Evolutionary conservation across 2,888 invertebrate genomes (phyloP), one percentile per base, ranked within the genome.

Genomic region (Endomychus coccineus): DNA sequence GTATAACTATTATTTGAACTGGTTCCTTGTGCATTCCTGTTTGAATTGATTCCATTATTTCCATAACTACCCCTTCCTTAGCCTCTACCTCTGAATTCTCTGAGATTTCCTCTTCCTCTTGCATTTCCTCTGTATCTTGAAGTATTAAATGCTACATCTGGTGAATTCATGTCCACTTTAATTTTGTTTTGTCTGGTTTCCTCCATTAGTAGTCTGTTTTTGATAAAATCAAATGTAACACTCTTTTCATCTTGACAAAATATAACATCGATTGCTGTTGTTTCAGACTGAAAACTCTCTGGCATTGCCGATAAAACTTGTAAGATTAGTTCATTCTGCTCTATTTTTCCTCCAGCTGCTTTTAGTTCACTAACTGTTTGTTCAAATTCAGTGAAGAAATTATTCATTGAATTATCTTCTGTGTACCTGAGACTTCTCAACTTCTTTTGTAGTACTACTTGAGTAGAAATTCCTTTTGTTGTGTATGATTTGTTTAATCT

Each of bases 331-430:
- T n/a, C n/a, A n/a, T n/a, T n/a, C n/a, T n/a, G n/a, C n/a, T n/a
- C n/a, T n/a, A n/a, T n/a, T n/a, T n/a, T n/a, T 16, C 42, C 36
- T n/a, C 39, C 38, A 12, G 32, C 28, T 21, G 37, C 27, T 19
- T 31, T 43, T 15, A 43, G 22, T 22, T 40, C 38, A 27, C 21
- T 31, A 6, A 43, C 30, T 10, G 31, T 31, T 23, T 43, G 33
- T 17, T 43, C 37, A 32, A 40, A 40, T 12, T 43, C 43, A 9
- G 27, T 30, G 2, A 37, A 19, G 22, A 40, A 43, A n/a, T 5
- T 14, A 6, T 21, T 39, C 2, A 35, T 16, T 9, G 29, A n/a
- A 2, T 10, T 24, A 16, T 21, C 36, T 7, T 30, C 34, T 4
- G n/a, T 25, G 30, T 16, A 43, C 21, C 22, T 36, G 17, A 40